These are phyloP conservation scores for Epistrophe eligans DNA, from an alignment of 2,888 invertebrate species.

Conservation along the genomic window DNA sequence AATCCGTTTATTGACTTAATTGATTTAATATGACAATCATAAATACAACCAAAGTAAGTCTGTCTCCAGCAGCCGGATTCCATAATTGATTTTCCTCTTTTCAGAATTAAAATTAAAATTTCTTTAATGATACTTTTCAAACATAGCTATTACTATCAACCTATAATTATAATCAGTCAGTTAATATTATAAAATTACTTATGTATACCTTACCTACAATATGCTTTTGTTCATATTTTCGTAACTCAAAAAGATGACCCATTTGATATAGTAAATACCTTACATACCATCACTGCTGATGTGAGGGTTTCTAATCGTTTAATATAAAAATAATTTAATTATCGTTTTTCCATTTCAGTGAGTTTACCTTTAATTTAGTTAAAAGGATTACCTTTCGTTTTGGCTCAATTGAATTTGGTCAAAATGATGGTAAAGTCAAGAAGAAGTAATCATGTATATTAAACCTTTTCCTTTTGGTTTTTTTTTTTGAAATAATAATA, in stretches of 20 bases:
- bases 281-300: background rate
- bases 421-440: background rate
- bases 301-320: background rate
- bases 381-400: slow-evolving; percentile 1
- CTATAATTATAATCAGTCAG: no score
- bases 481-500: background rate
- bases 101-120: no score
- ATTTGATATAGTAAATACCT: background rate
- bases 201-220: no score
- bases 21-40: no score
- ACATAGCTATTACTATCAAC: no score
- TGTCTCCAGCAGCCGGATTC: no score
- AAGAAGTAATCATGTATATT: background rate
- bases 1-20: no score
- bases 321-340: background rate
- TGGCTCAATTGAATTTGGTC: background rate
- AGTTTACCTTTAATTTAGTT: background rate
- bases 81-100: no score
- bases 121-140: no score
- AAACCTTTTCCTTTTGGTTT: background rate
- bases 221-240: no score
- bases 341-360: slow-evolving; percentile 5
- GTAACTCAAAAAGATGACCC: background rate
- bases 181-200: no score
- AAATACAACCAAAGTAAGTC: no score